Evolutionary conservation across 2,797 vertebrate species (phyloP).

Genomic region (Platyrinchus mystaceus): DNA sequence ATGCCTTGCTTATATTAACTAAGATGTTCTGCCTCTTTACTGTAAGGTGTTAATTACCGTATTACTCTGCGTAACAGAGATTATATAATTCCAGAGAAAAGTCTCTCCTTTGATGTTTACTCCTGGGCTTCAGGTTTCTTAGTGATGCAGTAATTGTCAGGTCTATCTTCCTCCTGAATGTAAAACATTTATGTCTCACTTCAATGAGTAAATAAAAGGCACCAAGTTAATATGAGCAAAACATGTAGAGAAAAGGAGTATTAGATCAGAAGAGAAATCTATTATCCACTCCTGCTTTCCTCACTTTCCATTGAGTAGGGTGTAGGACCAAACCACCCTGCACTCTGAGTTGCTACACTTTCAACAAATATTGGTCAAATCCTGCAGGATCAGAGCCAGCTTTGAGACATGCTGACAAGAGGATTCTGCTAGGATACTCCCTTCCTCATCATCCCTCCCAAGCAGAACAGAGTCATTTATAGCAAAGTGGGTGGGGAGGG

Average conservation of each 20-base stretch:
- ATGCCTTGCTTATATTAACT: neutral
- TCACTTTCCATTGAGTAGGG: neutral
- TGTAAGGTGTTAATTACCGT: neutral
- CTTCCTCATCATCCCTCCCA: constrained; percentile 51
- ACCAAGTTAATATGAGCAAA: neutral
- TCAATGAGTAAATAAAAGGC: neutral
- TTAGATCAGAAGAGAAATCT: neutral
- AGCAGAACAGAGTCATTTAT: constrained; percentile 45
- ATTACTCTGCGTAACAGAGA: neutral
- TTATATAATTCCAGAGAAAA: constrained; percentile 24
- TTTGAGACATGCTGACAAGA: constrained; percentile 1
- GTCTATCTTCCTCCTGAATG: neutral
- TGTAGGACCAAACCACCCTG: neutral
- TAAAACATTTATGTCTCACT: neutral
- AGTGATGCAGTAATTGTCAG: neutral
- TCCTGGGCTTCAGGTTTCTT: neutral
- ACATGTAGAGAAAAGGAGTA: neutral
- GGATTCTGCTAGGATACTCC: constrained; percentile 27
- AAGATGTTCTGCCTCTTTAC: neutral
- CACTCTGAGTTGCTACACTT: neutral
- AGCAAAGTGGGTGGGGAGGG: constrained; percentile 41
- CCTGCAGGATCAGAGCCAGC: constrained; percentile 11
- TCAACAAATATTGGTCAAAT: constrained; percentile 5
- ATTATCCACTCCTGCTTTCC: neutral
- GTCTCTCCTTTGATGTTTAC: neutral